phyloP scores from a whole-genome alignment of 1,140 invertebrate species.

The Lordiphosa stackelbergi region DNA sequence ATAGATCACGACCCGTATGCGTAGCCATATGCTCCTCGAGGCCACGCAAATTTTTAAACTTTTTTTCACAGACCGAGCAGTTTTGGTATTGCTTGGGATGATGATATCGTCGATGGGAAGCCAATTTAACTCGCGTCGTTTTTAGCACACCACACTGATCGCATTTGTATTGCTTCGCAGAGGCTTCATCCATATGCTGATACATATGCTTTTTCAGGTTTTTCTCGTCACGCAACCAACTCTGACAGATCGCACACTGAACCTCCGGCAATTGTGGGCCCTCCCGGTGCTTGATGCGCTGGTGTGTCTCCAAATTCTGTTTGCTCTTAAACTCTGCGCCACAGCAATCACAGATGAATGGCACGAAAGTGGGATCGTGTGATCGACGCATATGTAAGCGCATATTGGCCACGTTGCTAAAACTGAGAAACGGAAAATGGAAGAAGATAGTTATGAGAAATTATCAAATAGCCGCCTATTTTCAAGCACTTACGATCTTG shows the following conservation, averaged over 20 bases:
- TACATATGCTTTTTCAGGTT: constrained; percentile 49
- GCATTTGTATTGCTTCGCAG: constrained; percentile 36
- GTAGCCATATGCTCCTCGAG: constrained; percentile 58
- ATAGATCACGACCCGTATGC: constrained; percentile 55
- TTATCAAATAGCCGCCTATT: neutral
- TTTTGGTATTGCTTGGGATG: constrained; percentile 43
- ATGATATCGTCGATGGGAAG: constrained; percentile 44
- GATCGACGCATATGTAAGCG: constrained; percentile 40
- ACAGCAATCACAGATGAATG: constrained; percentile 49
- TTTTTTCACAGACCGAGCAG: constrained; percentile 49
- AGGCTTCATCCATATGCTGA: constrained; percentile 38
- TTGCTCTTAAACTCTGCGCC: constrained; percentile 50
- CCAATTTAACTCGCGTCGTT: constrained; percentile 28
- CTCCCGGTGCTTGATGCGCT: constrained; percentile 40
- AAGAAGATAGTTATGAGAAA: neutral
- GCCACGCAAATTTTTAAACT: constrained; percentile 42
- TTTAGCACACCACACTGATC: constrained; percentile 41
- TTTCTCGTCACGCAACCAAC: constrained; percentile 43
- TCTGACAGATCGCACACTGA: constrained; percentile 37
- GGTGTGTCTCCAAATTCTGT: constrained; percentile 46
- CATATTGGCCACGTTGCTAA: constrained; percentile 27
- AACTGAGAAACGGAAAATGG: constrained; percentile 3
- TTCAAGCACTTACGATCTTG: constrained; percentile 34
- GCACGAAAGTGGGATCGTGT: constrained; percentile 42
- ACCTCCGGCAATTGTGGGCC: constrained; percentile 43